Percentiles rank a stretch among this genome's conserved stretches.
Conservation (phyloP, 1,140 invertebrate species). For the Pomacea maculata region DNA sequence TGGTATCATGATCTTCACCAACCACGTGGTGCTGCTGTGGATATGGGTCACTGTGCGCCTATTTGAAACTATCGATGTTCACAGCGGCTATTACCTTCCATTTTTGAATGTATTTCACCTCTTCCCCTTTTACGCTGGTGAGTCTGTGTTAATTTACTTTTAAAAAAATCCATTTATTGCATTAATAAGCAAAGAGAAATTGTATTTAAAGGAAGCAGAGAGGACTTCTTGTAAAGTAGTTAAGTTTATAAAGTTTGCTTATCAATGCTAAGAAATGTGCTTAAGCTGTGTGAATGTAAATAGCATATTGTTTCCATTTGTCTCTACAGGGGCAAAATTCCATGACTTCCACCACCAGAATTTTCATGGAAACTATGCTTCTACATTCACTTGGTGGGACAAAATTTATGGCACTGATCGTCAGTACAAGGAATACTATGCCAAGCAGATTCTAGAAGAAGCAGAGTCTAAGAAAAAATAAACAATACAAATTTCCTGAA, state of each 20-base stretch:
- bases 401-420: conserved; percentile 55
- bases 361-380: conserved; percentile 58
- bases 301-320: neutral
- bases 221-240: no score
- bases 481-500: neutral
- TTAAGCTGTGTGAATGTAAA: no score
- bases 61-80: conserved; percentile 60
- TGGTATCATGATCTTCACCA: conserved; percentile 53
- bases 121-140: conserved; percentile 56
- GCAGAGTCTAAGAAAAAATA: conserved; percentile 21
- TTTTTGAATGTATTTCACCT: conserved; percentile 56
- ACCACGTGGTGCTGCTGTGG: conserved; percentile 57
- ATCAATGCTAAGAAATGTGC: neutral
- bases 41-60: conserved; percentile 52
- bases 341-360: conserved; percentile 62
- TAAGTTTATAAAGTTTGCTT: neutral
- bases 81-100: conserved; percentile 59
- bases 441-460: conserved; percentile 14
- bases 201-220: no score
- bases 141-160: conserved; percentile 1
- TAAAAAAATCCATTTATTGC: no score
- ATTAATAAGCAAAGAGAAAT: no score
- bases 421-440: conserved; percentile 49
- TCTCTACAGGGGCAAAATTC: conserved; percentile 46
- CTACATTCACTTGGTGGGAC: conserved; percentile 61